Evolutionary conservation across 37 sponge, comb jelly and placozoan genomes (phyloP).

Genomic region (Crambe crambe): DNA sequence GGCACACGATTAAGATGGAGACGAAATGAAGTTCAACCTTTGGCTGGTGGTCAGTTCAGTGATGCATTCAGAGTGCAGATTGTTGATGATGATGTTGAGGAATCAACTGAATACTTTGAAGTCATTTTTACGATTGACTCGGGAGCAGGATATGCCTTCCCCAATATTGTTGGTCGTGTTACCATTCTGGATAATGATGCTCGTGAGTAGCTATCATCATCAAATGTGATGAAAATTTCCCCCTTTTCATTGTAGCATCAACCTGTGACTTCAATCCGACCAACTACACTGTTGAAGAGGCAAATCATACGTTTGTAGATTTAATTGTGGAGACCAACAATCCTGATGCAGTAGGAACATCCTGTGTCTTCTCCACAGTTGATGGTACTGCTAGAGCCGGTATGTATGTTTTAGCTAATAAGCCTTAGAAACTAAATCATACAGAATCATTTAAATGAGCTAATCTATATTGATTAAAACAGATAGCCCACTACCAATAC

Average conservation of each 20-base stretch:
- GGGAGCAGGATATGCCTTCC: neutral
- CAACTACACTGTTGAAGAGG: neutral
- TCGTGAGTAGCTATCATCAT: neutral
- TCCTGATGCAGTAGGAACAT: neutral
- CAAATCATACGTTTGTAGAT: neutral
- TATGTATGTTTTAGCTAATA: too few species aligned
- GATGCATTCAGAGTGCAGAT: too few species aligned
- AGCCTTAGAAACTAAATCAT: too few species aligned
- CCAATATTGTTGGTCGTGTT: neutral
- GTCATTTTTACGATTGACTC: neutral
- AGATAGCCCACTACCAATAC: too few species aligned
- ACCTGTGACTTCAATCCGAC: neutral
- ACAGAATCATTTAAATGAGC: too few species aligned
- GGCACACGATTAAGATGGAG: neutral
- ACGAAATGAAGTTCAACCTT: neutral
- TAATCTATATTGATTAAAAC: too few species aligned
- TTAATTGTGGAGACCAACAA: neutral
- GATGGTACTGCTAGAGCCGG: neutral
- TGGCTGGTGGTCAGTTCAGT: too few species aligned
- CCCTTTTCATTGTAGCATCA: neutral
- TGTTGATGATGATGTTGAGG: neutral
- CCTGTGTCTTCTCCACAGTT: neutral
- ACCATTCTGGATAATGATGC: neutral
- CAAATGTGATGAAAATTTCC: neutral
- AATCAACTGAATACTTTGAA: neutral